Evolutionary conservation across 2,888 invertebrate species (phyloP).

Genomic region (Hecatera dysodea): DNA sequence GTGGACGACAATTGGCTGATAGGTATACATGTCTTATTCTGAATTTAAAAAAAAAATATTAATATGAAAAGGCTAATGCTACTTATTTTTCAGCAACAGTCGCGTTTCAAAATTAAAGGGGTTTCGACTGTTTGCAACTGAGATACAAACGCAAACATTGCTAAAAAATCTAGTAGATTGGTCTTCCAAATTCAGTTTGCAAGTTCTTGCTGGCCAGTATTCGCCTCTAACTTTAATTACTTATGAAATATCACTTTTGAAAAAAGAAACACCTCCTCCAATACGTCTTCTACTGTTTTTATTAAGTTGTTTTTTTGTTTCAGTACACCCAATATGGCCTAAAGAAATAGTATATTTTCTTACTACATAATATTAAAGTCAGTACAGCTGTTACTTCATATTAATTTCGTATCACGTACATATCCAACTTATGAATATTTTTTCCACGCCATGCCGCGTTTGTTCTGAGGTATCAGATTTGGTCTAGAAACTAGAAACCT

Average conservation of each 20-base stretch:
- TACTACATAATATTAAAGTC: constrained; percentile 30
- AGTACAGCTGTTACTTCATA: constrained; percentile 56
- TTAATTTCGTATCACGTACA: constrained; percentile 74
- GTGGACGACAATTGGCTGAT: no score
- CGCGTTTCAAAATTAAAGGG: no score
- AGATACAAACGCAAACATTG: no score
- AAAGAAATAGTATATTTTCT: constrained; percentile 36
- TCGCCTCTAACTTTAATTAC: not conserved
- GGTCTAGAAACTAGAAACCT: constrained; percentile 15
- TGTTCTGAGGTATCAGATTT: constrained; percentile 57
- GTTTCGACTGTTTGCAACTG: no score
- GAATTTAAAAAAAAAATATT: no score
- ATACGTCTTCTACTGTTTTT: constrained; percentile 28
- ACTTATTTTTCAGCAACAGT: no score
- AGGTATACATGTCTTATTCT: no score
- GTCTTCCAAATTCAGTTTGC: not conserved
- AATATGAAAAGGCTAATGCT: no score
- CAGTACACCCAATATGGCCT: not conserved
- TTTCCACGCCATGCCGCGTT: constrained; percentile 55
- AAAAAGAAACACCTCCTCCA: constrained; percentile 1
- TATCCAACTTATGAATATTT: constrained; percentile 72
- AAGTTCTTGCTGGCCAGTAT: not conserved
- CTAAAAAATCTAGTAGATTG: no score
- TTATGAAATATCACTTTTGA: not conserved
- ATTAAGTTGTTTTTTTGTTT: constrained; percentile 14